Base-by-base conservation (phyloP, 1,140 invertebrate species). In the Metaphire vulgaris region DNA sequence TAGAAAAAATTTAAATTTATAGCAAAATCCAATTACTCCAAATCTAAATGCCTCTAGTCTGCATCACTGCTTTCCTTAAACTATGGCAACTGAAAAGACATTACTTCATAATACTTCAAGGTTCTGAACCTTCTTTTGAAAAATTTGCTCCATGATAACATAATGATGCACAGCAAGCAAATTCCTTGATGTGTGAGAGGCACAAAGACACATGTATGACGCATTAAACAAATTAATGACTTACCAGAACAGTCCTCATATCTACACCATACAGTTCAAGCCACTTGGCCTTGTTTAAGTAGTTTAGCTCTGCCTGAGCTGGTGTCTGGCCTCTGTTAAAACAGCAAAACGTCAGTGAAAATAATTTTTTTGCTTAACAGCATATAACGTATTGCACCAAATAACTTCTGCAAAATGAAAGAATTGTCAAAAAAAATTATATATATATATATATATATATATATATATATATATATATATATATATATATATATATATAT, bases 261-360 rank as follows among this genome's bases (percentile, higher is more conserved):
- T 93, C 92, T 2, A 93, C 92, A 6, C 92, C 92, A 83, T 93
- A 93, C 91, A 93, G 91, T 82, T 92, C 92, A 74, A 93, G 85
- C 90, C 91, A 92, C 84, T 92, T 92, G 69, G 91, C 91, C 87
- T 92, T 92, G 82, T 92, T 91, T 79, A 93, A 84, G 83, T 91
- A 93, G 83, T 90, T 90, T 76, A 91, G 82, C 84, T 92, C 92
- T 29, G 91, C 91, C 16, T 89, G 88, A 28, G 91, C 90, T 28
- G 91, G 87, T 77, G 89, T 89, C 84, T 90, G 89, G 71, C 91
- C 91, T 80, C 90, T 92, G 84, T 31, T 87, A 87, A 83, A 84
- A 74, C 72, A 75, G 21, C 41, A 56, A 56, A 21, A 56, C 41
- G 21, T 12, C 41, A 56, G 6, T 12, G 41, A 21, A 12, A 56